Conservation (phyloP, 2,888 invertebrate genomes). For the Charanyca ferruginea region DNA sequence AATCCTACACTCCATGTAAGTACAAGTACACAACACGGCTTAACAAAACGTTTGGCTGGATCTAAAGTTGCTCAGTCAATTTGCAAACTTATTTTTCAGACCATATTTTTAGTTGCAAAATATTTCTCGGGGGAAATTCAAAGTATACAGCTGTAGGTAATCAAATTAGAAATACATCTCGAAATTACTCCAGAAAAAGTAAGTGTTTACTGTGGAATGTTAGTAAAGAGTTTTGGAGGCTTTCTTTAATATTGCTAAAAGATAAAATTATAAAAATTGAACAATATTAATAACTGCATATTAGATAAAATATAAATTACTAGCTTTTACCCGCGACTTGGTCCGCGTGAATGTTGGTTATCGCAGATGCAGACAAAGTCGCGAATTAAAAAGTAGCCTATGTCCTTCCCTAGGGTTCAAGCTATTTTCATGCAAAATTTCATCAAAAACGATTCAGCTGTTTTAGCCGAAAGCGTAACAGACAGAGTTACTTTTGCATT, state of each 20-base stretch:
- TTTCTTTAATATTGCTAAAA: conserved; percentile 1
- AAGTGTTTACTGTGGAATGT: conserved; percentile 17
- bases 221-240: conserved; percentile 20
- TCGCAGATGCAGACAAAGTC: no score
- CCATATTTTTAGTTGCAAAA: conserved; percentile 32
- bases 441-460: no score
- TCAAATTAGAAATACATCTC: conserved; percentile 53
- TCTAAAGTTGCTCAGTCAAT: conserved; percentile 25
- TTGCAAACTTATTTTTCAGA: conserved; percentile 32
- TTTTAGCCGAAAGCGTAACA: no score
- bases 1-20: conserved; percentile 35
- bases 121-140: conserved; percentile 54
- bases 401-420: no score
- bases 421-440: no score
- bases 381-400: no score
- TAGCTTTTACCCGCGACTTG: no score
- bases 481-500: no score
- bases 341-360: no score
- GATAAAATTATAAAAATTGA: no score
- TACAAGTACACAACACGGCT: conserved; percentile 29
- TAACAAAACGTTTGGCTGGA: conserved; percentile 35
- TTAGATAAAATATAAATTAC: no score
- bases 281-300: no score
- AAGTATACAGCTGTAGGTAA: conserved; percentile 26
- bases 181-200: conserved; percentile 31